phyloP scores from a whole-genome alignment of 2,888 invertebrate species.

The Conistra vaccinii region DNA sequence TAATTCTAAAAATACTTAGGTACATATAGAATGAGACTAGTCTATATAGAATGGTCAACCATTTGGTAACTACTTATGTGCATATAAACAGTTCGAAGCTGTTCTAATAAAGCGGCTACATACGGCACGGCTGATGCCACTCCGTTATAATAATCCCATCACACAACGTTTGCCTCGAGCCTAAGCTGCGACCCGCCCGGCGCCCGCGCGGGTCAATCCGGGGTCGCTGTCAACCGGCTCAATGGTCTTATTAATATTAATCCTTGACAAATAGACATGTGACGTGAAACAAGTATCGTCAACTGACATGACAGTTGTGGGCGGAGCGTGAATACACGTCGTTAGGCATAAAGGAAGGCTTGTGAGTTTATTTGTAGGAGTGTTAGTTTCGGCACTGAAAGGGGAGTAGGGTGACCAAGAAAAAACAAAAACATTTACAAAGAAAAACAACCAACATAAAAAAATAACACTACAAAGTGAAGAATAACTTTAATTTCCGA shows the following conservation, averaged over 20 bases:
- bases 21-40: background rate
- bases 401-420: constrained; percentile 28
- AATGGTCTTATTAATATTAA: constrained; percentile 55
- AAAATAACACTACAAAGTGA: too few relatives aligned
- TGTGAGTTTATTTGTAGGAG: constrained; percentile 2
- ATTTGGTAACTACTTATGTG: background rate
- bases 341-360: background rate
- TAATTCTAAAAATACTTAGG: background rate
- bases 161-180: constrained; percentile 18
- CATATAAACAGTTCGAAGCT: constrained; percentile 10
- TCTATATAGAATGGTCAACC: background rate
- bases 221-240: constrained; percentile 57
- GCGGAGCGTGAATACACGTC: constrained; percentile 4
- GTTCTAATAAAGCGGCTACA: constrained; percentile 26
- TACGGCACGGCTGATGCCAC: background rate
- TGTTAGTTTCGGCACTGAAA: constrained; percentile 19
- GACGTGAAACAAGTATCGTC: constrained; percentile 25
- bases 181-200: constrained; percentile 40
- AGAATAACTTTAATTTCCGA: too few relatives aligned
- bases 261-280: constrained; percentile 59
- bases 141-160: constrained; percentile 46
- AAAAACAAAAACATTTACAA: too few relatives aligned
- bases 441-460: too few relatives aligned
- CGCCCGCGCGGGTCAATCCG: constrained; percentile 42
- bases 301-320: background rate